phyloP scores from a whole-genome alignment of 2,888 invertebrate genomes.

The Biston stratarius region DNA sequence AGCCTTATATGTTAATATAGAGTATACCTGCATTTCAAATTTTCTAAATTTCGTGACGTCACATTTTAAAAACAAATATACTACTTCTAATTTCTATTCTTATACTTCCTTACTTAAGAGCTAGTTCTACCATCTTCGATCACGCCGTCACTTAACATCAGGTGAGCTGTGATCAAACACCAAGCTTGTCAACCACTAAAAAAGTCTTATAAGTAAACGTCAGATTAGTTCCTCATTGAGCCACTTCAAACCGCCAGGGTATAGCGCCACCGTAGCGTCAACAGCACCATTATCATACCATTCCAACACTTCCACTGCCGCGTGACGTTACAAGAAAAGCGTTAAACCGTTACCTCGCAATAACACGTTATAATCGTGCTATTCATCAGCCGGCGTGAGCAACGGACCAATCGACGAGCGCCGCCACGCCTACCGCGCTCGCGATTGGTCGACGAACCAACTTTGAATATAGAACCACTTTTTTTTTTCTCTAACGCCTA shows the following conservation, averaged over 20 bases:
- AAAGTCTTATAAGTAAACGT: background rate
- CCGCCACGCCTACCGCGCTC: conserved; percentile 79
- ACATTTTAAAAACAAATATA: no score
- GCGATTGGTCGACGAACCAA: conserved; percentile 77
- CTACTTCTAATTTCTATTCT: no score
- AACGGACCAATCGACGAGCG: conserved; percentile 69
- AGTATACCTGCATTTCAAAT: no score
- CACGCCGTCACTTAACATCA: no score
- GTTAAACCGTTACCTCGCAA: conserved; percentile 55
- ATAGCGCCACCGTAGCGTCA: background rate
- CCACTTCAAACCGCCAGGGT: background rate
- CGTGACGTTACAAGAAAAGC: conserved; percentile 46
- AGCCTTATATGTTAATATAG: no score
- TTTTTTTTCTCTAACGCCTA: conserved; percentile 82
- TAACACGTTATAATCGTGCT: conserved; percentile 75
- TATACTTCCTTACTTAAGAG: no score
- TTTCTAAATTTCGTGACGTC: no score
- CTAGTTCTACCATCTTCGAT: no score
- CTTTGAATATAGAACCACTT: conserved; percentile 85
- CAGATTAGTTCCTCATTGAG: background rate
- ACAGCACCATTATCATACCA: conserved; percentile 5
- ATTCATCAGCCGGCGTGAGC: conserved; percentile 64
- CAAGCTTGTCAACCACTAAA: no score
- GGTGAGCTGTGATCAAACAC: no score
- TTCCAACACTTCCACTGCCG: conserved; percentile 8